Evolutionary conservation across 2,113 vertebrate species (phyloP).

Genomic region (Orycteropus afer): DNA sequence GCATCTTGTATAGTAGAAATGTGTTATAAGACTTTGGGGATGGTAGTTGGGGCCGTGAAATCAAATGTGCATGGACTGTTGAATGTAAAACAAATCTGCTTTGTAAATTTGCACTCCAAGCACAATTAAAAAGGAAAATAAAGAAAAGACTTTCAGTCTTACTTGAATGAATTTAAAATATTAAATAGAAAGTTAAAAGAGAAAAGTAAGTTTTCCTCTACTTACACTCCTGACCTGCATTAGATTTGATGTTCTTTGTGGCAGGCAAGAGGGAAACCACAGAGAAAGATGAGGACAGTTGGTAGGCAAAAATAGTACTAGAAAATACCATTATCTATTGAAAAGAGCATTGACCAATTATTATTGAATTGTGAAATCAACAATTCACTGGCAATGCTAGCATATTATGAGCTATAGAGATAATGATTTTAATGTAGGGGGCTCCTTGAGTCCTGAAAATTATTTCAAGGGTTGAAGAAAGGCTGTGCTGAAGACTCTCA

Average conservation of each 20-base stretch:
- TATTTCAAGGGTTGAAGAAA: neutral
- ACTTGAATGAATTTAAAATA: neutral
- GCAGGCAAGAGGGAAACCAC: neutral
- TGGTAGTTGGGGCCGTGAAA: no score
- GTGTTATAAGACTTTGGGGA: no score
- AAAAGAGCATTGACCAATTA: neutral
- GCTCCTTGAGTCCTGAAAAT: neutral
- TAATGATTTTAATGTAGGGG: neutral
- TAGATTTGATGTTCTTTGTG: neutral
- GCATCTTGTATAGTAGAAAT: neutral
- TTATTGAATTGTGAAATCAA: neutral
- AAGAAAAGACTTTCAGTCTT: neutral
- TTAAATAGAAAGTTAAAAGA: neutral
- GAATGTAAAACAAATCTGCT: no score
- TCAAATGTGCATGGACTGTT: no score
- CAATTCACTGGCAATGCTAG: neutral
- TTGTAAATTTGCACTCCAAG: no score
- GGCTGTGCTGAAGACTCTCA: neutral
- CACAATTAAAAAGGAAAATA: no score
- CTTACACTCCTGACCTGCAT: neutral
- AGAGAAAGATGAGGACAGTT: neutral
- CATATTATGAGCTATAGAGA: neutral
- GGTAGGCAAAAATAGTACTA: neutral
- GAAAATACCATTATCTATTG: neutral
- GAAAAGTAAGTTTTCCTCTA: neutral